Base-by-base conservation (phyloP, 2,888 invertebrate species). In the Rugalucina vietnamica region DNA sequence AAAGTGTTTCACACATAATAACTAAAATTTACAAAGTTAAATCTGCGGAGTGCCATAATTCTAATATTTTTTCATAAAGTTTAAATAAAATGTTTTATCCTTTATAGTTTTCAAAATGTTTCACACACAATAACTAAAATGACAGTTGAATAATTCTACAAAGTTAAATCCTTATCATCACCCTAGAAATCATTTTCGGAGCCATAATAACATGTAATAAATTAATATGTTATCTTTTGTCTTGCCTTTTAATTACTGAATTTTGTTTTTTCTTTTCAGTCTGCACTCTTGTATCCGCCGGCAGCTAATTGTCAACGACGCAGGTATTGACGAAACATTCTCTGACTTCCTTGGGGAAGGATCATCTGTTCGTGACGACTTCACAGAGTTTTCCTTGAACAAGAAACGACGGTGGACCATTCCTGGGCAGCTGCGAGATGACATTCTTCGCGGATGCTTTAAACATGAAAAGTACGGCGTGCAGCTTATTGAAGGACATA, bases 381-480 rank as follows among this genome's bases (percentile, higher is more conserved):
- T 43, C 36, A 36, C 65, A 1, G 65, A 65, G 0, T 89, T 91
- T 57, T 93, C 93, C 0, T 82, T 93, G 21, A 93, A 91, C 83
- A 93, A 93, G 74, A 91, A 89, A 75, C 82, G 88, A 8, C 73
- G 93, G 73, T 93, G 93, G 93, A 72, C 71, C 4, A 75, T 93
- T 0, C 92, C 93, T 1, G 77, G 85, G 0, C 73, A 85, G 1
- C 65, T 93, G 0, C 88, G 88, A 70, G 76, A 88, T 24, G 84
- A 88, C 24, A 80, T 89, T 29, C 36, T 83, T 0, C 8, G 27
- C 5, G 82, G 81, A 2, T 39, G 60, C 5, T 77, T 84, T 29
- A 78, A 78, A 0, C 81, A 88, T 14, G 83, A 86, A 18, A 76
- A 76, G 27, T 82, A 78, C 32, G 87, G 85, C 29, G 80, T 91